Base-by-base conservation (phyloP, 92 coral and sea anemone species). In the Nematostella vectensis region DNA sequence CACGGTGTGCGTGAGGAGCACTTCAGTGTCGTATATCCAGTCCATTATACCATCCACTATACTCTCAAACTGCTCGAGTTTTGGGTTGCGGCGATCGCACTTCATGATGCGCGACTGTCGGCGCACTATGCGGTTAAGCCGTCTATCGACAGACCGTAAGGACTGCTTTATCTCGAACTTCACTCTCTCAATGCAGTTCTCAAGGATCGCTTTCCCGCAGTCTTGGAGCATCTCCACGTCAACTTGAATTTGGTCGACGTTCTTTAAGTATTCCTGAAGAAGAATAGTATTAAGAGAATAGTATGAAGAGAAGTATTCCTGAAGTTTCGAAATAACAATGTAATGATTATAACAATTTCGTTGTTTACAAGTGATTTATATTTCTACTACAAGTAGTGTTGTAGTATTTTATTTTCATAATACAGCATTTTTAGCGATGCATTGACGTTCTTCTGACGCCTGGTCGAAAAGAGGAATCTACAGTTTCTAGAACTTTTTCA, bases 1-100 rank as follows among this genome's bases (percentile, higher is more conserved):
- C 12, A 82, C 84, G 47, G 70, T 65, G 15, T 68, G 63, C 4
- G 81, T 74, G 69, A 87, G 65, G n/a, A 77, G 68, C 37, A 71
- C 63, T 55, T 93, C 99, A 1, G 93, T 76, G 56, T 93, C 85
- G 40, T 86, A 83, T 52, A 93, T 77, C 99, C 99, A 93, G 48
- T 93, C 93, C 99, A 93, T 93, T 2, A 93, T 83, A 1, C 76
- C 94, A 61, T 93, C 99, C 4, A 93, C 99, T 22, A 88, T 81
- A 31, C 76, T 89, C 62, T 93, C 99, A 59, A 87, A 93, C 69
- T 68, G 62, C 64, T 93, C 96, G 45, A 93, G 75, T 57, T 93
- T 93, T 0, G 96, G 65, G 72, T 87, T 86, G 54, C 79, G 80
- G 59, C 83, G 76, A 54, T 87, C 95, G 27, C 96, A 93, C 70